Percentiles rank a stretch among this genome's conserved stretches.
Evolutionary conservation across 2,797 vertebrate genomes (phyloP).

Genomic region (Smutsia gigantea): DNA sequence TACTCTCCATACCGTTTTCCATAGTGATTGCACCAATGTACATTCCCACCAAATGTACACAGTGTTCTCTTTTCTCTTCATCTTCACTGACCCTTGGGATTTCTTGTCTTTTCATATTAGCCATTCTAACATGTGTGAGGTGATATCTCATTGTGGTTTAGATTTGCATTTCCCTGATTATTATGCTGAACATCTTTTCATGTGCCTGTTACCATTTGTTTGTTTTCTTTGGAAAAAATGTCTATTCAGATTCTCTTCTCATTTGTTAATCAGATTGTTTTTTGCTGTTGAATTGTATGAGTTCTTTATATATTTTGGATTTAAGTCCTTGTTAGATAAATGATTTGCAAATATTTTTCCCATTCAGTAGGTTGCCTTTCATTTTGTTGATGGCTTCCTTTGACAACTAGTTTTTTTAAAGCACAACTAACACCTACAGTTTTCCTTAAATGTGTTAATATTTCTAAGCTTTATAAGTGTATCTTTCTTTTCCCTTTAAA

Average conservation of each 20-base stretch:
- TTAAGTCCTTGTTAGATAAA: background rate
- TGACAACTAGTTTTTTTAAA: background rate
- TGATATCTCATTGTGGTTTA: background rate
- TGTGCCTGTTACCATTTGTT: background rate
- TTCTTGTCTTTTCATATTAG: background rate
- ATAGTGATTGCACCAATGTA: background rate
- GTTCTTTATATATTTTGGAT: background rate
- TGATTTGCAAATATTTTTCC: background rate
- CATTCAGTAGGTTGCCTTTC: background rate
- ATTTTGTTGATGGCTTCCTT: background rate
- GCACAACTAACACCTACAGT: background rate
- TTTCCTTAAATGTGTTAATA: slow-evolving; percentile 37
- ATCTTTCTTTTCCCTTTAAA: slow-evolving; percentile 14
- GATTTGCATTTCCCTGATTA: background rate
- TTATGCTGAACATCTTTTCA: background rate
- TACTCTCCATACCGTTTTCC: background rate
- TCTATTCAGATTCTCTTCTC: too few species aligned
- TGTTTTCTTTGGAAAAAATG: background rate
- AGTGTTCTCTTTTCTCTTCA: background rate
- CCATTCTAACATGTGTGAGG: background rate
- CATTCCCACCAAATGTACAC: background rate
- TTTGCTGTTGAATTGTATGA: background rate
- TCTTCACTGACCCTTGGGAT: background rate
- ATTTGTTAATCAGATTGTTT: background rate
- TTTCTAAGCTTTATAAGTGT: background rate